phyloP scores from a whole-genome alignment of 2,888 invertebrate genomes.

The Sarcophaga carnaria region DNA sequence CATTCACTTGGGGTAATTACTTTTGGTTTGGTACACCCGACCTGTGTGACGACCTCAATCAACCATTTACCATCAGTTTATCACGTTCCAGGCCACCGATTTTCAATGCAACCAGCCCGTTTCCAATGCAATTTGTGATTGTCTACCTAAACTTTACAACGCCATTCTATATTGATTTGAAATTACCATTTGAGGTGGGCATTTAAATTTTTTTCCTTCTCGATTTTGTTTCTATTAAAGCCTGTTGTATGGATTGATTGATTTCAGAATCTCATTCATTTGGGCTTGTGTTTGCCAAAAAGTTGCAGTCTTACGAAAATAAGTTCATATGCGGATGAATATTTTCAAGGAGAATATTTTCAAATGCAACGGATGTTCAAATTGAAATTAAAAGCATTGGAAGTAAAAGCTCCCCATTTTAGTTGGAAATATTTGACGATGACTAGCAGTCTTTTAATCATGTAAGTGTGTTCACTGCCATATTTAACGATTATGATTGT shows the following conservation, averaged over 20 bases:
- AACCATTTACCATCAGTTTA: slow-evolving; percentile 73
- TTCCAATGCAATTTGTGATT: slow-evolving; percentile 73
- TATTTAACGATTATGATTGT: too few species aligned
- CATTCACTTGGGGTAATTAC: slow-evolving; percentile 76
- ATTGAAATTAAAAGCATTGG: slow-evolving; percentile 74
- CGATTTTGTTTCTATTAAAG: slow-evolving; percentile 16
- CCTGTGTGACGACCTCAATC: slow-evolving; percentile 75
- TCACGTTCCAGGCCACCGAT: slow-evolving; percentile 57
- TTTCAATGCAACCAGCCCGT: slow-evolving; percentile 74
- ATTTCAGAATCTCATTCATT: slow-evolving; percentile 76
- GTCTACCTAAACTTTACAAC: slow-evolving; percentile 76
- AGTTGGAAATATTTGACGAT: slow-evolving; percentile 73
- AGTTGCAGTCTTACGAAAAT: slow-evolving; percentile 79
- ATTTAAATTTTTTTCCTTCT: background rate
- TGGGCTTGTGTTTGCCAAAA: slow-evolving; percentile 82
- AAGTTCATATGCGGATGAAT: slow-evolving; percentile 72
- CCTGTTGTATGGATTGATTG: slow-evolving; percentile 22
- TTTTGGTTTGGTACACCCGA: slow-evolving; percentile 75
- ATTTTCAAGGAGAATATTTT: slow-evolving; percentile 76
- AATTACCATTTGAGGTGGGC: slow-evolving; percentile 75
- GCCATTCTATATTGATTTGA: slow-evolving; percentile 74
- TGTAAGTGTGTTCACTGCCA: slow-evolving; percentile 71
- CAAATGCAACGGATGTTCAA: slow-evolving; percentile 76
- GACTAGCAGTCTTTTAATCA: slow-evolving; percentile 72
- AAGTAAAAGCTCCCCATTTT: slow-evolving; percentile 74